Evolutionary conservation across 64 coral and sea anemone species (phyloP), one percentile per base, ranked within the genome.

Genomic region (Dendronephthya gigantea): DNA sequence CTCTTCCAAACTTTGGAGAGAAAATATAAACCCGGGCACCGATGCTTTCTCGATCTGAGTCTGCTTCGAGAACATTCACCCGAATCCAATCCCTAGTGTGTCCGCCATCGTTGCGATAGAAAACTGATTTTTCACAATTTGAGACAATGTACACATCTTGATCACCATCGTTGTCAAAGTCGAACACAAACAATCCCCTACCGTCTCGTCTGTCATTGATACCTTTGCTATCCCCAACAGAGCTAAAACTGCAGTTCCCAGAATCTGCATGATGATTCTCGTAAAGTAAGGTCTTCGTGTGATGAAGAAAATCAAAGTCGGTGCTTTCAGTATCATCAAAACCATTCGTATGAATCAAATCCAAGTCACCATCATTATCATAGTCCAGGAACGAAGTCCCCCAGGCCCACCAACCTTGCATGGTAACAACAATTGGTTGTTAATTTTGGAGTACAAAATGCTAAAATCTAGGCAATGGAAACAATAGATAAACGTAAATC

Each of bases 321-420:
- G 95, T 98, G 15, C 91, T 93, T 17, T 98, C 95, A 16, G 95
- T 90, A 40, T 98, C 95, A 49, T 90, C 88, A 68, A 98, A 98
- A 32, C 95, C 95, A 45, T 93, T 98, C 0, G 95, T 98, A n/a
- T 98, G 92, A 43, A 98, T 87, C 10, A 98, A 66, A 74, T 98
- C 95, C n/a, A 93, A 72, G 39, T 98, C 95, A 0, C 95, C 95
- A 50, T 98, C 95, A 58, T 98, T 98, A 51, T 98, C 95, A 50
- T 89, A 93, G 81, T 98, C 95, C 12, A 98, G 91, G 48, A 98
- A 93, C 3, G 95, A 87, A 19, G 95, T 82, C 4, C 95, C 95
- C 95, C 95, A 98, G 6, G 62, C 95, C 95, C 95, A 98, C 43
- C 27, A 13, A 30, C 58, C 58, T 45, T 4, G 41, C 11, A n/a